phyloP scores from a whole-genome alignment of 2,113 vertebrate species.

The Tricholaema leucomelas region DNA sequence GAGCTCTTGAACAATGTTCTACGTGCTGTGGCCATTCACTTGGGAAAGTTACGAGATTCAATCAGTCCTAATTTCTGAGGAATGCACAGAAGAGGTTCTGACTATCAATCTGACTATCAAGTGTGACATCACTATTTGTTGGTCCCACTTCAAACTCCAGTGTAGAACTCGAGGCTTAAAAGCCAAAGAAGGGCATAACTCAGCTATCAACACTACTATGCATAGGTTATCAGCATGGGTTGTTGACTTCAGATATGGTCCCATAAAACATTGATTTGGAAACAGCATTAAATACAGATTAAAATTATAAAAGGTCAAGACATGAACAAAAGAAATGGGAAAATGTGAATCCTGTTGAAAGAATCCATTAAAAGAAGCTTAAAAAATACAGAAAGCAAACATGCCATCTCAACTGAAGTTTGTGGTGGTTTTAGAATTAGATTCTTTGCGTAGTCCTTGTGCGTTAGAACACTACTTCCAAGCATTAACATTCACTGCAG shows the following conservation, averaged over 20 bases:
- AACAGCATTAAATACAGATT: neutral
- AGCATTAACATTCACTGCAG: conserved; percentile 21
- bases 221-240: neutral
- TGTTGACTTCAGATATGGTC: neutral
- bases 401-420: neutral
- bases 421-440: neutral
- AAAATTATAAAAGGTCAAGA: neutral
- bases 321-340: neutral
- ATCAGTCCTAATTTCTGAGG: neutral
- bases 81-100: neutral
- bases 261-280: neutral
- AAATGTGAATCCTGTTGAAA: neutral
- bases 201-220: neutral
- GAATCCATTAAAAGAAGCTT: neutral
- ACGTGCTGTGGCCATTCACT: neutral
- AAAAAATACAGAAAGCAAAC: neutral
- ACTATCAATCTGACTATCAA: neutral
- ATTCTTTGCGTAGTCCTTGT: neutral
- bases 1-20: neutral
- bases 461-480: neutral
- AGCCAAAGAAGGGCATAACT: neutral
- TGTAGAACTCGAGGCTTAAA: neutral
- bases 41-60: rapidly evolving
- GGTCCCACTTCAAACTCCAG: neutral
- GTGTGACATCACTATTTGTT: neutral